Evolutionary conservation across 2,113 vertebrate genomes (phyloP).

Genomic region (Recurvirostra avosetta): DNA sequence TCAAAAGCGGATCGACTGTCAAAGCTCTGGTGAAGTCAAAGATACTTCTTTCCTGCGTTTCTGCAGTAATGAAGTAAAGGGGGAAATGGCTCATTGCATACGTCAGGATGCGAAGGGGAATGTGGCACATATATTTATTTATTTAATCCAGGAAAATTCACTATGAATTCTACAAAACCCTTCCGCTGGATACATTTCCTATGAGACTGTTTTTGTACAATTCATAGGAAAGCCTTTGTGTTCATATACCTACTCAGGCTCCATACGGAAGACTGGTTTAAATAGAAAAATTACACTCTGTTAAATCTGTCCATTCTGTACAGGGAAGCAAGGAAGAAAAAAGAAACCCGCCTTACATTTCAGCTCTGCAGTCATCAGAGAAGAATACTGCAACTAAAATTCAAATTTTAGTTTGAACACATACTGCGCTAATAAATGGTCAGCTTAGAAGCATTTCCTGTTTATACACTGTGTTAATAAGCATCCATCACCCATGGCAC

Average conservation of each 20-base stretch:
- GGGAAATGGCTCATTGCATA: not conserved
- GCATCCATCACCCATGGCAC: slow-evolving; percentile 82
- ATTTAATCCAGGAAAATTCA: not conserved
- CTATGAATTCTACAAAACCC: not conserved
- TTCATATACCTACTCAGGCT: not conserved
- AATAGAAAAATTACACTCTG: not conserved
- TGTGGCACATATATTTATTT: not conserved
- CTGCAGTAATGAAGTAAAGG: not conserved
- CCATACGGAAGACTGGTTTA: not conserved
- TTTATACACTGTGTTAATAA: slow-evolving; percentile 83
- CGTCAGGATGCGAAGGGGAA: accelerated
- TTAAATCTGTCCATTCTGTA: not conserved
- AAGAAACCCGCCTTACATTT: not conserved
- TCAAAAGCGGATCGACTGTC: not conserved
- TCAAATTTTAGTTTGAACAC: slow-evolving; percentile 66
- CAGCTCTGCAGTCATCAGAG: not conserved
- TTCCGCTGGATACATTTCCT: not conserved
- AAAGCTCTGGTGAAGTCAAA: not conserved
- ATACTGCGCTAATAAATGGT: slow-evolving; percentile 76
- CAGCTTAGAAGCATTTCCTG: slow-evolving; percentile 86
- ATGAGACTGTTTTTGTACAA: not conserved
- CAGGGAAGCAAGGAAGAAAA: not conserved
- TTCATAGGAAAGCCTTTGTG: not conserved
- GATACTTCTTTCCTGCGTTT: not conserved
- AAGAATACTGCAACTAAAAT: slow-evolving; percentile 58